Conservation (phyloP, 2,113 vertebrate genomes). For the Formicarius rufipectus region DNA sequence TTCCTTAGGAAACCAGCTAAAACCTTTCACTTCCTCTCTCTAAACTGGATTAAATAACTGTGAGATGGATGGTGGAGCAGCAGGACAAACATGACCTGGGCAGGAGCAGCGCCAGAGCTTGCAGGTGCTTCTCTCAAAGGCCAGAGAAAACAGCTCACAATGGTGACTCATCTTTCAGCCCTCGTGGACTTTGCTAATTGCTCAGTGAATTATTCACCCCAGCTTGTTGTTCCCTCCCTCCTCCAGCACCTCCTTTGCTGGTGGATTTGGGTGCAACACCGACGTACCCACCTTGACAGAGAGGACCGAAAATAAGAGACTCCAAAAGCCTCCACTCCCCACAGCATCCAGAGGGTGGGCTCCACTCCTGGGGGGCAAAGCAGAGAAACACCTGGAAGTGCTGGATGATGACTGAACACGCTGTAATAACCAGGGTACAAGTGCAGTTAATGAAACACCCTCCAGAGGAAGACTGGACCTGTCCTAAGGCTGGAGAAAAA, state of each 20-base stretch:
- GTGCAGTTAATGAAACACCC: background rate
- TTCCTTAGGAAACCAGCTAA: slow-evolving; percentile 62
- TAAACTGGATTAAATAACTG: slow-evolving; percentile 36
- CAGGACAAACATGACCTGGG: slow-evolving; percentile 57
- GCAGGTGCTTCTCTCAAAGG: slow-evolving; percentile 33
- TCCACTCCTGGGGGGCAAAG: background rate
- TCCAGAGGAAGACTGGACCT: background rate
- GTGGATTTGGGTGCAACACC: background rate
- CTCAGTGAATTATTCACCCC: slow-evolving; percentile 25
- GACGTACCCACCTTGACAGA: background rate
- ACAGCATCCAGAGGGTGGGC: background rate
- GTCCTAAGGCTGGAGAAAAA: background rate
- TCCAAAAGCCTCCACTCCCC: background rate
- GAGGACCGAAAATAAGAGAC: background rate
- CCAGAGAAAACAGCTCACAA: background rate
- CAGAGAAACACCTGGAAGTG: background rate
- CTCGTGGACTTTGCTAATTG: background rate
- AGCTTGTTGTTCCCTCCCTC: background rate
- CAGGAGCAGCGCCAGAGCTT: slow-evolving; percentile 13
- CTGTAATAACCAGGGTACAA: background rate
- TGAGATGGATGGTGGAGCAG: background rate
- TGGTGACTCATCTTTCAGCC: slow-evolving; percentile 36
- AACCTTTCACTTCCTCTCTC: slow-evolving; percentile 45
- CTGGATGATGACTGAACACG: background rate
- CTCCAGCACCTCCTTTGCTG: background rate